Conservation (phyloP, 1,140 invertebrate species). For the Drosophila sucinea region DNA sequence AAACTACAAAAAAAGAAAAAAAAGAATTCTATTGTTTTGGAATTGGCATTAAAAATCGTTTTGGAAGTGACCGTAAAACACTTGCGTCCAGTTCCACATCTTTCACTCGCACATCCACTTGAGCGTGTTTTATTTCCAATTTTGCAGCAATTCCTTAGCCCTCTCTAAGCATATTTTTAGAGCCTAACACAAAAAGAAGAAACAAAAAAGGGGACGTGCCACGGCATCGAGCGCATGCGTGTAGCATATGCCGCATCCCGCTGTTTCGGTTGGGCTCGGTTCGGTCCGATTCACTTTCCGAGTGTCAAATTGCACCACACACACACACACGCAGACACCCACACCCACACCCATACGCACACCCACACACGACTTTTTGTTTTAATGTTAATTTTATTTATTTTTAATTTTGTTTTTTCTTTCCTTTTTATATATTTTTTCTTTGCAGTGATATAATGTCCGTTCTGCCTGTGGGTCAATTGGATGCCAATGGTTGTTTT, state of each 20-base stretch:
- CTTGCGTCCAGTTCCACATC: slow-evolving; percentile 53
- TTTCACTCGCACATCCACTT: slow-evolving; percentile 52
- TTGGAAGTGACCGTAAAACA: slow-evolving; percentile 74
- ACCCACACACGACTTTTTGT: slow-evolving; percentile 13
- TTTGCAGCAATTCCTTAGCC: slow-evolving; percentile 67
- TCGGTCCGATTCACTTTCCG: slow-evolving; percentile 37
- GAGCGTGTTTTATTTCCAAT: slow-evolving; percentile 80
- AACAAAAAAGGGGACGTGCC: slow-evolving; percentile 55
- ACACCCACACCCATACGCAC: slow-evolving; percentile 17
- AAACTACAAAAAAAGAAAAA: slow-evolving; percentile 32
- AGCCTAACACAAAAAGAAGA: slow-evolving; percentile 22
- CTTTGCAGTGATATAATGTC: slow-evolving; percentile 80
- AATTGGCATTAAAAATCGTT: slow-evolving; percentile 79
- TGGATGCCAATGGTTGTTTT: slow-evolving; percentile 78
- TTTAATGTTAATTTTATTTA: slow-evolving; percentile 10
- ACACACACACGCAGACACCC: slow-evolving; percentile 24
- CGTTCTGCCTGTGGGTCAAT: slow-evolving; percentile 78
- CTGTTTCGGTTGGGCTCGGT: slow-evolving; percentile 36
- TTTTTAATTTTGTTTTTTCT: slow-evolving; percentile 17
- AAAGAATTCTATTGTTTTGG: slow-evolving; percentile 69
- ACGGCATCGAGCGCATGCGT: slow-evolving; percentile 71
- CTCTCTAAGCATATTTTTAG: slow-evolving; percentile 75
- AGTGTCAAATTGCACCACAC: slow-evolving; percentile 71
- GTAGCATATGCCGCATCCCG: slow-evolving; percentile 74
- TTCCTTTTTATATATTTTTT: slow-evolving; percentile 24